Evolutionary conservation across 1,140 invertebrate species (phyloP).

Genomic region (Tribolium madens): DNA sequence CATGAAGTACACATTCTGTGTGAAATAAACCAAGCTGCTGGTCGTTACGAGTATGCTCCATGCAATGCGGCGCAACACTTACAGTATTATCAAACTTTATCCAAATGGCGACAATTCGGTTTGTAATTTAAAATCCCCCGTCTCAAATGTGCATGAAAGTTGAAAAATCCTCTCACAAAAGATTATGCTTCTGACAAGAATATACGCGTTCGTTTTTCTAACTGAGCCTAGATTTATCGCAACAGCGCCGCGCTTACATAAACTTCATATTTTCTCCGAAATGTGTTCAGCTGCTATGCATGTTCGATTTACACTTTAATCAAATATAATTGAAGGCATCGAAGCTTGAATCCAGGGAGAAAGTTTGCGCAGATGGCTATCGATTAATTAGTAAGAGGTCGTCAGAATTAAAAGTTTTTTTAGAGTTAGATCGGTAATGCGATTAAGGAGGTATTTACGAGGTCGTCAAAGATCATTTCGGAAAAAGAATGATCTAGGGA

Average conservation of each 20-base stretch:
- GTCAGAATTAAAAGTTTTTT: conserved; percentile 15
- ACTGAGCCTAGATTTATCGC: conserved; percentile 20
- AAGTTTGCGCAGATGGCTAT: neutral
- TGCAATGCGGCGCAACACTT: neutral
- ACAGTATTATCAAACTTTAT: neutral
- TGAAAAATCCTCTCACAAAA: neutral
- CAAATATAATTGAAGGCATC: neutral
- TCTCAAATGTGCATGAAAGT: neutral
- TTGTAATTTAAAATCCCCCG: neutral
- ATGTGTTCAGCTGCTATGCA: conserved; percentile 9
- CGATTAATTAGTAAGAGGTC: conserved; percentile 12
- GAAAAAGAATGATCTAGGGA: conserved; percentile 5
- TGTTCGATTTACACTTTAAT: neutral
- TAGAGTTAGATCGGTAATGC: neutral
- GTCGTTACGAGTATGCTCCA: neutral
- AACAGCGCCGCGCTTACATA: neutral
- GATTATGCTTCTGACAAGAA: neutral
- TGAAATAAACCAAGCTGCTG: neutral
- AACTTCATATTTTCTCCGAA: conserved; percentile 19
- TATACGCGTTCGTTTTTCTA: neutral
- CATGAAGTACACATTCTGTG: neutral
- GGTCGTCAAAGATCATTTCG: neutral
- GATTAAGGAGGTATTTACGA: conserved; percentile 4
- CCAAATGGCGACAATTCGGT: neutral
- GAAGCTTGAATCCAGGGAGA: neutral